These are phyloP conservation scores for Oreochromis tanganicae DNA, from an alignment of 2,113 vertebrate species.

Conservation along the genomic window DNA sequence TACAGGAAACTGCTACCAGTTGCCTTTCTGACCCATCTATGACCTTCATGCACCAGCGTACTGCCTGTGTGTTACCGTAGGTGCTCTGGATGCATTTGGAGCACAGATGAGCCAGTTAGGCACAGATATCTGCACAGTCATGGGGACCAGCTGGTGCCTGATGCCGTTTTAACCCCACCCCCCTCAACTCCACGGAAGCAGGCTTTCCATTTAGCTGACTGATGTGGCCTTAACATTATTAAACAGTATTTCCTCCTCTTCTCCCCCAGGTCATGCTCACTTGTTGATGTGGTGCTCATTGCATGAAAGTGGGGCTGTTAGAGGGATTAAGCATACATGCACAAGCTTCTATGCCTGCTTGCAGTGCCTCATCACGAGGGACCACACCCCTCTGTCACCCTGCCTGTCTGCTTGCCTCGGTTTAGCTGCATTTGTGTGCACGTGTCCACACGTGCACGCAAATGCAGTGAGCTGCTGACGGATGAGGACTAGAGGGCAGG, in stretches of 20 bases:
- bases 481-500: conserved; percentile 6
- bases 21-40: neutral
- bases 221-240: conserved; percentile 56
- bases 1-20: neutral
- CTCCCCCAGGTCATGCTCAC: conserved; percentile 38
- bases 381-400: conserved; percentile 40
- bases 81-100: conserved; percentile 32
- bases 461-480: neutral
- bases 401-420: neutral
- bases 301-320: neutral
- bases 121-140: conserved; percentile 49
- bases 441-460: accelerated
- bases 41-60: neutral
- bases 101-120: conserved; percentile 35
- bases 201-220: conserved; percentile 51
- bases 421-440: neutral
- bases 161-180: conserved; percentile 24
- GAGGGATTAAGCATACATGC: neutral
- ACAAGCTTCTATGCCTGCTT: neutral
- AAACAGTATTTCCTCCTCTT: conserved; percentile 15
- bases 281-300: conserved; percentile 40
- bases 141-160: conserved; percentile 60
- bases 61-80: neutral
- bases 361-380: neutral
- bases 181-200: conserved; percentile 18